Evolutionary conservation across 2,797 vertebrate genomes (phyloP).

Genomic region (Leptoclinus maculatus): DNA sequence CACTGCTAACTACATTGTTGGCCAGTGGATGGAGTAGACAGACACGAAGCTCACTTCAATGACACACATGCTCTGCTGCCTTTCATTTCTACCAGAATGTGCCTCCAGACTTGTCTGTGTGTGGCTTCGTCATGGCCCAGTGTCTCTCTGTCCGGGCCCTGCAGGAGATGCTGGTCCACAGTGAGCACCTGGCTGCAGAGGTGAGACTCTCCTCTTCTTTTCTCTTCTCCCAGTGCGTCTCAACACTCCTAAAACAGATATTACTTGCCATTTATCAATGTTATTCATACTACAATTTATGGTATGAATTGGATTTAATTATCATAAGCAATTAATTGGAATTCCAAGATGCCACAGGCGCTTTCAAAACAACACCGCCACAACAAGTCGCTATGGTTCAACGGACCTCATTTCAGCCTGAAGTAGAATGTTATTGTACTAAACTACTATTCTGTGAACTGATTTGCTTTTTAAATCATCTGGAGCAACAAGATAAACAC

Average conservation of each 20-base stretch:
- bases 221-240: background rate
- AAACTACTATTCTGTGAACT: background rate
- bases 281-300: background rate
- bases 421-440: background rate
- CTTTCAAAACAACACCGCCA: background rate
- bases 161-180: constrained; percentile 81
- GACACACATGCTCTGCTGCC: background rate
- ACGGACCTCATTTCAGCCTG: background rate
- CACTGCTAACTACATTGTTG: background rate
- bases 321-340: background rate
- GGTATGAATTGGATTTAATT: background rate
- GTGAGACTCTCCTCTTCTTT: constrained; percentile 49
- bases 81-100: constrained; percentile 77
- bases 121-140: constrained; percentile 81
- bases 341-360: background rate
- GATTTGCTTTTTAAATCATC: background rate
- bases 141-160: constrained; percentile 85
- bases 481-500: background rate
- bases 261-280: background rate
- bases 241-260: background rate
- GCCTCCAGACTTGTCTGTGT: constrained; percentile 82
- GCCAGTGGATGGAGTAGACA: background rate
- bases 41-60: background rate
- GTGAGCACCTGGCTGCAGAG: constrained; percentile 63
- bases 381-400: background rate